These are phyloP conservation scores for Antitype chi DNA, from an alignment of 2,888 invertebrate species.

Conservation along the genomic window DNA sequence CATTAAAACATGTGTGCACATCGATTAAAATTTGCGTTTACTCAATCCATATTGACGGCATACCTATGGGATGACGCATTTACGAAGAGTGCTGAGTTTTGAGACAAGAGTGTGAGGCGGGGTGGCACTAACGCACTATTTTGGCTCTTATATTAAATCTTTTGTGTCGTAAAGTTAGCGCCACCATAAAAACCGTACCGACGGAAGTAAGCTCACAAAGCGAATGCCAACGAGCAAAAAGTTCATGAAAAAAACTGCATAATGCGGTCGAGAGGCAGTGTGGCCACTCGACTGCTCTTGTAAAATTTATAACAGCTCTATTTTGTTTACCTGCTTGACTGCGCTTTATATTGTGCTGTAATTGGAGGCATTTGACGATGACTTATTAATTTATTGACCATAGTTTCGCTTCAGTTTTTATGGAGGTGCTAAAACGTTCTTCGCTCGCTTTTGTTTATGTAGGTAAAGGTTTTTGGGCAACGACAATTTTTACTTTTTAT, in stretches of 20 bases:
- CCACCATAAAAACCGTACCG: constrained; percentile 85
- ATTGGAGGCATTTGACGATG: constrained; percentile 89
- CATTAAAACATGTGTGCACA: constrained; percentile 63
- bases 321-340: constrained; percentile 90
- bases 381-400: constrained; percentile 90
- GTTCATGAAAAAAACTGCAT: constrained; percentile 85
- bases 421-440: constrained; percentile 88
- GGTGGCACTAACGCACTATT: constrained; percentile 81
- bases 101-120: constrained; percentile 62
- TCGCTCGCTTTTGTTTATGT: constrained; percentile 74
- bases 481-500: constrained; percentile 56
- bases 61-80: constrained; percentile 66
- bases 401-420: constrained; percentile 87
- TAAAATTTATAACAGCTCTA: constrained; percentile 90
- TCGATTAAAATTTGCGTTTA: constrained; percentile 64
- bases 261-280: constrained; percentile 84
- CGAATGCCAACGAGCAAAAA: constrained; percentile 88
- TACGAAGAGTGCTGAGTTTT: constrained; percentile 21
- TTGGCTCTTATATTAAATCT: constrained; percentile 68
- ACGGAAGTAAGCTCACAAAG: constrained; percentile 89
- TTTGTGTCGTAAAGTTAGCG: constrained; percentile 87
- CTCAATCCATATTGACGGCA: constrained; percentile 59
- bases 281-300: constrained; percentile 84
- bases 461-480: constrained; percentile 60
- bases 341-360: constrained; percentile 86